Evolutionary conservation across 2,797 vertebrate species (phyloP).

Genomic region (Harpagifer antarcticus): DNA sequence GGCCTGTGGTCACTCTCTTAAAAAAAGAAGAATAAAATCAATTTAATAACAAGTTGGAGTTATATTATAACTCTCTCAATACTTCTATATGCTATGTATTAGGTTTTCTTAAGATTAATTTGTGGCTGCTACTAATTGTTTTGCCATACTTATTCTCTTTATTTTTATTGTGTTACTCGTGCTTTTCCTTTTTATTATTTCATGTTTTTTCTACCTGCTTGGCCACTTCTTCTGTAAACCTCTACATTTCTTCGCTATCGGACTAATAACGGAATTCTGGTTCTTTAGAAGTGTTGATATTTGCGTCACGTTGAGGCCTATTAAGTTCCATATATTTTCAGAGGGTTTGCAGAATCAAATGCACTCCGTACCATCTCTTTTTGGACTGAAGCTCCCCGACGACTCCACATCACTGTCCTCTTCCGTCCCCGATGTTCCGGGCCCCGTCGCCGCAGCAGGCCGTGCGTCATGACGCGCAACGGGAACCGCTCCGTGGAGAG

Average conservation of each 20-base stretch:
- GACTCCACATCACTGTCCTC: constrained; percentile 91
- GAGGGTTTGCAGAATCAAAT: background rate
- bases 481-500: constrained; percentile 86
- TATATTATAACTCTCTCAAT: background rate
- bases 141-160: too few relatives aligned
- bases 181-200: too few relatives aligned
- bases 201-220: too few relatives aligned
- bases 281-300: background rate
- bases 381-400: constrained; percentile 90
- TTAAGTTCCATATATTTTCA: background rate
- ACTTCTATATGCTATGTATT: too few relatives aligned
- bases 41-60: constrained; percentile 3
- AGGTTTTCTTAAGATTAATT: too few relatives aligned
- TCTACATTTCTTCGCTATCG: too few relatives aligned
- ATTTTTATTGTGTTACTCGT: too few relatives aligned
- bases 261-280: too few relatives aligned
- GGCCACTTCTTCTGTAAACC: too few relatives aligned
- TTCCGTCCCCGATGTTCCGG: constrained; percentile 84
- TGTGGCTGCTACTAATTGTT: too few relatives aligned
- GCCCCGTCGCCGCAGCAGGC: constrained; percentile 73
- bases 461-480: constrained; percentile 83
- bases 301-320: background rate
- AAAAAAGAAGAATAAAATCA: background rate
- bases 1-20: constrained; percentile 90
- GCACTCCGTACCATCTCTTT: constrained; percentile 89